Base-by-base conservation (phyloP, 2,888 invertebrate species). In the Smittia aterrima region DNA sequence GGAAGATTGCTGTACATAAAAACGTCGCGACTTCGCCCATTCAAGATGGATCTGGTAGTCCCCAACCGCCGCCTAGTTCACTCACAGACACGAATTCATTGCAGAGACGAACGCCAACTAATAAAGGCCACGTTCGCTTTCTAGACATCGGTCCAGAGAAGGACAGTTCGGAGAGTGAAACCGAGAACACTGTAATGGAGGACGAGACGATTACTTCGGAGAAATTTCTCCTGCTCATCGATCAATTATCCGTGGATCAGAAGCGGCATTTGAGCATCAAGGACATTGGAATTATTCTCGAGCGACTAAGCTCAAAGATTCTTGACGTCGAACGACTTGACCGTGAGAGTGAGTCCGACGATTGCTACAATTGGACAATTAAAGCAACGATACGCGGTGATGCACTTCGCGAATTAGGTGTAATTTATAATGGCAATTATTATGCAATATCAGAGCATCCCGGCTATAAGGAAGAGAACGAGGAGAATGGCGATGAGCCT, bases 331-430 rank as follows among this genome's bases (percentile, higher is more conserved):
- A 96, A 85, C 88, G 94, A 78, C 86, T 96, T 78, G 95, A 95
- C 83, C 88, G 96, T 75, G 95, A 96, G 83, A 92, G 92, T 78
- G 95, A 95, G 83, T 93, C 93, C 82, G 93, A 93, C 83, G 95
- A 95, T 84, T 94, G 94, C 82, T 94, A 94, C 87, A 95, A 95
- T 84, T 96, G 96, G 96, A 95, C 95, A 83, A 96, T 96, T 85
- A 95, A 95, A 84, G 96, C 96, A 79, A 93, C 95, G 79, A 95
- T 96, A 81, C 87, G 94, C 76, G 96, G 96, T 72, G 95, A 95
- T 84, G 92, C 93, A 79, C 85, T 96, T 79, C 87, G 95, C 75
- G 95, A 96, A 84, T 86, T 96, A 77, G 96, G 96, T 77, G 93
- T 96, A 78, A 93, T 96, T 81, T 96, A 96, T 85, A 95, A 95